Base-by-base conservation (phyloP, 2,113 vertebrate species). In the Hyperopisus bebe region DNA sequence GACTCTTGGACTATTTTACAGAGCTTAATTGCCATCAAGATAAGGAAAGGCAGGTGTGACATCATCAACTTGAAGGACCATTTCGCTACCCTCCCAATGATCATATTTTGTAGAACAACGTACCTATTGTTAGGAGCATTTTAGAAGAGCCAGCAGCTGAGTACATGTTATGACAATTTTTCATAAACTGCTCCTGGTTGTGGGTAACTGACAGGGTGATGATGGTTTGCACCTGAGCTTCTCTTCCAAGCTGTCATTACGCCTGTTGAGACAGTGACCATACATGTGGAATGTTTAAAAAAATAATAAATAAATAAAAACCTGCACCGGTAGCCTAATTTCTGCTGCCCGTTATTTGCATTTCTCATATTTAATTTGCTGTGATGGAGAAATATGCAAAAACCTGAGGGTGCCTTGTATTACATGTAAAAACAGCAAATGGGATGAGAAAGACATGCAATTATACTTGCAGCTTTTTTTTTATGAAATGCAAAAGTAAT, bases 401-500 rank as follows among this genome's bases (percentile, higher is more conserved):
- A 35, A 77, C 17, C 15, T n/a, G 70, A 86, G 70, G 21, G 58
- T 62, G n/a, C 66, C 89, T 27, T 53, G 47, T 77, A 21, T 74
- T 87, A 53, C 89, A 87, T 44, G 47, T 44, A 80, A 85, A 86
- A 87, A 55, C 66, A 87, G 89, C 66, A 74, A 91, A 90, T 91
- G 85, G 90, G 89, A 91, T 88, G 66, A 89, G 90, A 90, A 90
- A 92, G 92, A 90, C 89, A 89, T 87, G 90, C 91, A 94, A 95
- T 96, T 94, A 95, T 93, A 93, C 91, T 93, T 91, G 90, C 90
- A 89, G 93, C 91, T 31, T 91, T 89, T 88, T 93, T 95, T 94
- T 94, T 95, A 95, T 94, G 93, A 94, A 94, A 94, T 94, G 94
- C 93, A 94, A 89, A 93, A 93, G 90, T 95, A 94, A 95, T 94